Conservation (phyloP, 2,888 invertebrate species). For the Ashinkailepas kermadecensis region DNA sequence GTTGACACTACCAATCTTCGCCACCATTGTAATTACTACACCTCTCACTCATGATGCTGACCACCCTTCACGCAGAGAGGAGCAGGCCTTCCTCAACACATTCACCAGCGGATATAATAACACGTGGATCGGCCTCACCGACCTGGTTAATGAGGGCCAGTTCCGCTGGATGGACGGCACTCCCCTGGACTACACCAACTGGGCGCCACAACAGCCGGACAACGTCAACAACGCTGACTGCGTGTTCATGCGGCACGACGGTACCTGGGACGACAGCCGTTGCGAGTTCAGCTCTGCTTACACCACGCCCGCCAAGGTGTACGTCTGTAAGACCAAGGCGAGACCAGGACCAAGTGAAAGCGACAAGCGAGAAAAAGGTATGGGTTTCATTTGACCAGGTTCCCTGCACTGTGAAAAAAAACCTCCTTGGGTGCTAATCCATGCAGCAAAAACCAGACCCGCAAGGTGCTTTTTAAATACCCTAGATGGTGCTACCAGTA, state of each 20-base stretch:
- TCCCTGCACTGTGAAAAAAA: too few species aligned
- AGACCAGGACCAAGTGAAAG: too few species aligned
- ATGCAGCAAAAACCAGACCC: too few species aligned
- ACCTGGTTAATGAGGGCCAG: background rate
- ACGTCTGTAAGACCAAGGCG: background rate
- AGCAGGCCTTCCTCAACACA: background rate
- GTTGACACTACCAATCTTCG: too few species aligned
- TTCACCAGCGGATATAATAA: background rate
- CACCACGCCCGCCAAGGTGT: background rate
- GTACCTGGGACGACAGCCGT: background rate
- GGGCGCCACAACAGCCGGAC: background rate
- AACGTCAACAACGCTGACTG: background rate
- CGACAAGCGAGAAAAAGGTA: too few species aligned
- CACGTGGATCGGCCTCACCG: slow-evolving; percentile 2
- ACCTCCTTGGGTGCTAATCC: too few species aligned
- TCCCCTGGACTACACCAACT: background rate
- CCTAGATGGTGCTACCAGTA: too few species aligned
- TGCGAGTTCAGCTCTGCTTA: background rate
- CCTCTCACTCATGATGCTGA: too few species aligned
- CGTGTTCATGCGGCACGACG: background rate
- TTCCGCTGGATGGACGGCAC: background rate
- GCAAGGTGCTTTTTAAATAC: too few species aligned
- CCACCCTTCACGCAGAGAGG: background rate
- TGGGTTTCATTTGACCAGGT: too few species aligned
- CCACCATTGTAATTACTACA: too few species aligned